phyloP scores from a whole-genome alignment of 2,888 invertebrate genomes.

The Phengaris alcon region DNA sequence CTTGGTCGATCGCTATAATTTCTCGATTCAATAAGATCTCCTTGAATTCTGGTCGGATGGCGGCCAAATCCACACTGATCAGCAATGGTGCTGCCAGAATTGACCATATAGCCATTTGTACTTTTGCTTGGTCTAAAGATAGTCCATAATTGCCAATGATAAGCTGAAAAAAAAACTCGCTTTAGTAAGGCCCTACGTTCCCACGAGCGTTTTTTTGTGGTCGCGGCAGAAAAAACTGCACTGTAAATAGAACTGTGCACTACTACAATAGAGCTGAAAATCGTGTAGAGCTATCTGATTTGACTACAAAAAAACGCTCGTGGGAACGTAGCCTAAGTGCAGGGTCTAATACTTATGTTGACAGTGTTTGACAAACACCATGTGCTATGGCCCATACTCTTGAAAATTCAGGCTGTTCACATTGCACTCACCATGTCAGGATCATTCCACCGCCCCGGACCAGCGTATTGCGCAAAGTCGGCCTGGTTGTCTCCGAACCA shows the following conservation, averaged over 20 bases:
- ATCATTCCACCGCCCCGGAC: conserved; percentile 87
- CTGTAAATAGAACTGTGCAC: too few species aligned
- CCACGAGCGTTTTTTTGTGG: too few species aligned
- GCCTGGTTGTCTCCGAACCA: conserved; percentile 84
- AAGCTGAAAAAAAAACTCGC: conserved; percentile 53
- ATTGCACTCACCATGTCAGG: conserved; percentile 82
- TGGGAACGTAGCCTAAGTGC: too few species aligned
- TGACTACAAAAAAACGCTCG: too few species aligned
- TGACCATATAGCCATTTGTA: conserved; percentile 86
- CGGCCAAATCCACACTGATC: conserved; percentile 82
- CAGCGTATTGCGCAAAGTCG: conserved; percentile 76
- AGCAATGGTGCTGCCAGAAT: conserved; percentile 84
- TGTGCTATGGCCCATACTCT: too few species aligned
- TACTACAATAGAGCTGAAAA: too few species aligned
- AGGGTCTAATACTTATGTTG: too few species aligned
- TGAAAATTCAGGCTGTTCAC: not conserved
- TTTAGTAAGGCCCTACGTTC: too few species aligned
- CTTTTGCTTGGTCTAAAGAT: conserved; percentile 80
- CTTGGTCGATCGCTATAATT: conserved; percentile 83
- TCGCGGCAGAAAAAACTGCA: too few species aligned
- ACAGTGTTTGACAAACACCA: too few species aligned
- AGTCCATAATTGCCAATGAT: conserved; percentile 80
- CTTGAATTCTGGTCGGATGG: conserved; percentile 77
- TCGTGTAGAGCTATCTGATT: too few species aligned
- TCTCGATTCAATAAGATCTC: conserved; percentile 80